Conservation (phyloP, 2,113 vertebrate genomes). For the Mola mola region DNA sequence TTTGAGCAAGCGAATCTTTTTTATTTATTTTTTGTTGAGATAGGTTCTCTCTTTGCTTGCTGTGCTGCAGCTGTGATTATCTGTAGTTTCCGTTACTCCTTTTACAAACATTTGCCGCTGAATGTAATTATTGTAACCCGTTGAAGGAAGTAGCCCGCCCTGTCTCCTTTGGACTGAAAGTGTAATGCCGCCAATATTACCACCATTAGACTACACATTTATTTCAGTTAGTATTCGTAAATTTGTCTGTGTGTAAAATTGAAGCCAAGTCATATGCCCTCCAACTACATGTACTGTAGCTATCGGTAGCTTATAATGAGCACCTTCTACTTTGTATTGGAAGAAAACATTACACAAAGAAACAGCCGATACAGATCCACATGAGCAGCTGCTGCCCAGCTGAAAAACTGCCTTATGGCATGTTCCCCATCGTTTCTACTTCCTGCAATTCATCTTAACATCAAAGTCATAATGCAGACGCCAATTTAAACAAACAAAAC, state of each 20-base stretch:
- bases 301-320: too few relatives aligned
- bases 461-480: neutral
- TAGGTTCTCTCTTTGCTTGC: conserved; percentile 4
- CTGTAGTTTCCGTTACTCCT: conserved; percentile 7
- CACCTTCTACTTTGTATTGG: too few relatives aligned
- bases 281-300: too few relatives aligned
- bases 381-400: too few relatives aligned
- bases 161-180: neutral
- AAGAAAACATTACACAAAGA: too few relatives aligned
- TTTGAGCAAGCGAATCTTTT: conserved; percentile 23
- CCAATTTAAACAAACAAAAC: too few relatives aligned
- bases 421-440: too few relatives aligned
- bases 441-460: neutral
- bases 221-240: neutral
- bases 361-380: too few relatives aligned
- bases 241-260: neutral
- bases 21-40: conserved; percentile 8
- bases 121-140: conserved; percentile 8
- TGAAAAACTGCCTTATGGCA: too few relatives aligned
- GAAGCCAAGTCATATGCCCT: too few relatives aligned
- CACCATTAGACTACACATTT: neutral
- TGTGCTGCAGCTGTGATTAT: conserved; percentile 18
- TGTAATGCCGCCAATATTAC: neutral
- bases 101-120: conserved; percentile 1
- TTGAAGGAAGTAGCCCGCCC: neutral